These are phyloP conservation scores for Tetramorium parvispinum DNA, from an alignment of 1,140 invertebrate species.

Conservation along the genomic window DNA sequence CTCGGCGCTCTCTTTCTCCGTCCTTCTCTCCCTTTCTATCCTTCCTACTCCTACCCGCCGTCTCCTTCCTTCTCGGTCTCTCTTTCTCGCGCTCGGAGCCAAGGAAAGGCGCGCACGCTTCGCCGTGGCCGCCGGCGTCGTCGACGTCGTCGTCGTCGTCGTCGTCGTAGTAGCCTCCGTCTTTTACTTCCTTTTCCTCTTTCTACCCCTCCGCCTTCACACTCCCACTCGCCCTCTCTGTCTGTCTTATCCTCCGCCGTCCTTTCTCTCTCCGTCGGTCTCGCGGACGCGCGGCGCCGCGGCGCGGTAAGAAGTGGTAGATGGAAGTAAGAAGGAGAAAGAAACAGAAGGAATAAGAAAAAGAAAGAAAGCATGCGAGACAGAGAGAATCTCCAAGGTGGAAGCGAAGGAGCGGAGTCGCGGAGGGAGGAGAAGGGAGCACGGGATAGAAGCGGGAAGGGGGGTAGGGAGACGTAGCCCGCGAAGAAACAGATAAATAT, in stretches of 20 bases:
- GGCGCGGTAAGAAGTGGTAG: conserved; percentile 64
- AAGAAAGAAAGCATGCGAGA: conserved; percentile 52
- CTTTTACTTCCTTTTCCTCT: conserved; percentile 70
- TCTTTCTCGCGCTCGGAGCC: conserved; percentile 73
- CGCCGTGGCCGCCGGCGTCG: conserved; percentile 81
- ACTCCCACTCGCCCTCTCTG: conserved; percentile 12
- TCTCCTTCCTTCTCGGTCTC: conserved; percentile 55
- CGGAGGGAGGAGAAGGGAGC: conserved; percentile 43
- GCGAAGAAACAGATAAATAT: conserved; percentile 83
- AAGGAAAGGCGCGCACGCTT: conserved; percentile 85
- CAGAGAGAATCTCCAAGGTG: conserved; percentile 51
- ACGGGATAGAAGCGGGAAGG: conserved; percentile 31
- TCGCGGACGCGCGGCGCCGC: conserved; percentile 47
- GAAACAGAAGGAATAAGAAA: conserved; percentile 50
- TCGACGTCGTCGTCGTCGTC: conserved; percentile 72
- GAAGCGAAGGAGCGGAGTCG: conserved; percentile 15
- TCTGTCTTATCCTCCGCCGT: conserved; percentile 3
- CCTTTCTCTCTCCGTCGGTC: not conserved
- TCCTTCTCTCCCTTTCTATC: conserved; percentile 70
- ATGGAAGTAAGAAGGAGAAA: conserved; percentile 58
- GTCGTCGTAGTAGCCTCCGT: conserved; percentile 70
- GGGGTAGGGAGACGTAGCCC: conserved; percentile 67
- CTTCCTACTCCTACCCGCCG: conserved; percentile 61
- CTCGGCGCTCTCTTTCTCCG: conserved; percentile 79
- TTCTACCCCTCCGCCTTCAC: conserved; percentile 42